Conservation (phyloP, 2,888 invertebrate species). For the Philaethria dido region DNA sequence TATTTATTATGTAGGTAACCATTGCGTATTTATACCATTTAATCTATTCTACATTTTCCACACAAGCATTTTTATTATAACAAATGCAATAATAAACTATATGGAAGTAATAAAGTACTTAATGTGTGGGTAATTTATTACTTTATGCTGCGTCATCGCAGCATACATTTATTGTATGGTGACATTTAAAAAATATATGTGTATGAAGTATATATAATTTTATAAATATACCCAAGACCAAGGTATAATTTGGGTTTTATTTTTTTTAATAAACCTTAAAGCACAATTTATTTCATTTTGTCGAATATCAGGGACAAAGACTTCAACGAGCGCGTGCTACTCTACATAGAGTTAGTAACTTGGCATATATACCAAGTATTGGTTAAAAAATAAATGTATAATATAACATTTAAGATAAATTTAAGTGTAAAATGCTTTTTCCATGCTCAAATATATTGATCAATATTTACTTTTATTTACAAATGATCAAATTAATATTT, state of each 20-base stretch:
- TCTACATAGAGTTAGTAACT: slow-evolving; percentile 11
- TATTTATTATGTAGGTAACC: slow-evolving; percentile 31
- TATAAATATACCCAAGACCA: slow-evolving; percentile 28
- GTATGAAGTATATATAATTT: slow-evolving; percentile 49
- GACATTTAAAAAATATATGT: slow-evolving; percentile 43
- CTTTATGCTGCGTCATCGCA: slow-evolving; percentile 42
- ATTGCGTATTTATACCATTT: slow-evolving; percentile 36
- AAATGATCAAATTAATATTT: no score
- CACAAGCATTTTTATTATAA: slow-evolving; percentile 36
- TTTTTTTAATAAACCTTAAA: neutral
- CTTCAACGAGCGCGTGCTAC: slow-evolving; percentile 34
- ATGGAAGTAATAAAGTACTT: slow-evolving; percentile 44
- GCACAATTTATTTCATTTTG: neutral
- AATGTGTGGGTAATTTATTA: slow-evolving; percentile 42
- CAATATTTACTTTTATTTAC: no score
- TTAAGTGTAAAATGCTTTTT: no score
- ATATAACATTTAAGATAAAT: no score
- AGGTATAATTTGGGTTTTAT: neutral
- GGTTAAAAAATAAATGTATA: neutral
- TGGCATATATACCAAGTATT: neutral
- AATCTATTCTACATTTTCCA: slow-evolving; percentile 33
- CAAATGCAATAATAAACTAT: slow-evolving; percentile 37
- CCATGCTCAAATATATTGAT: no score
- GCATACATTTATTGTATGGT: slow-evolving; percentile 30
- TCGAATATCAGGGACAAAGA: slow-evolving; percentile 31